Evolutionary conservation across 2,888 invertebrate genomes (phyloP).

Genomic region (Tachina grossa): DNA sequence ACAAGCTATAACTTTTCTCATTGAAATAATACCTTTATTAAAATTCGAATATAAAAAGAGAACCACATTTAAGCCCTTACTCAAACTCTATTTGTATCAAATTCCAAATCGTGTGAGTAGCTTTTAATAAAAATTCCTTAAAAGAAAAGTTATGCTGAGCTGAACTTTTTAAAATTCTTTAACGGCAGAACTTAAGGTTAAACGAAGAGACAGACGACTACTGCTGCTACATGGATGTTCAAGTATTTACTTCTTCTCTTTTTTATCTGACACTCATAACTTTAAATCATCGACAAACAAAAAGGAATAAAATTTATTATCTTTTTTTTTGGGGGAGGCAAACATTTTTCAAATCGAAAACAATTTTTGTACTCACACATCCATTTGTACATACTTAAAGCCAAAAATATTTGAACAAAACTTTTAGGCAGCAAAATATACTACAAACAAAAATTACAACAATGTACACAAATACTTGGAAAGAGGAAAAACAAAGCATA

Average conservation of each 20-base stretch:
- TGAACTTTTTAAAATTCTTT: slow-evolving; percentile 20
- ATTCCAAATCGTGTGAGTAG: background rate
- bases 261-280: slow-evolving; percentile 65
- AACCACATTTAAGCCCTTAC: background rate
- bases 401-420: slow-evolving; percentile 52
- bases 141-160: slow-evolving; percentile 16
- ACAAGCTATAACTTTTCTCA: too few relatives aligned
- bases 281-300: slow-evolving; percentile 56
- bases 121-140: slow-evolving; percentile 28
- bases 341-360: slow-evolving; percentile 67
- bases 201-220: background rate
- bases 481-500: slow-evolving; percentile 26
- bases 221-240: slow-evolving; percentile 35
- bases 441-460: slow-evolving; percentile 3
- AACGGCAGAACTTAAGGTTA: background rate
- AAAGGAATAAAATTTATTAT: slow-evolving; percentile 67
- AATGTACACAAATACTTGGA: slow-evolving; percentile 9
- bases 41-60: too few relatives aligned
- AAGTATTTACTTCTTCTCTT: slow-evolving; percentile 40
- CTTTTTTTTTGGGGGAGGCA: slow-evolving; percentile 37
- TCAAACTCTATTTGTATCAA: background rate
- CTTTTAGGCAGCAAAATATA: slow-evolving; percentile 25
- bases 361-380: slow-evolving; percentile 66
- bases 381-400: slow-evolving; percentile 56
- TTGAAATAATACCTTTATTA: too few relatives aligned